A percentile compares a stretch with the other conserved stretches of the same genome.
These are phyloP conservation scores for Takifugu flavidus DNA, from an alignment of 2,113 vertebrate species.

Conservation along the genomic window DNA sequence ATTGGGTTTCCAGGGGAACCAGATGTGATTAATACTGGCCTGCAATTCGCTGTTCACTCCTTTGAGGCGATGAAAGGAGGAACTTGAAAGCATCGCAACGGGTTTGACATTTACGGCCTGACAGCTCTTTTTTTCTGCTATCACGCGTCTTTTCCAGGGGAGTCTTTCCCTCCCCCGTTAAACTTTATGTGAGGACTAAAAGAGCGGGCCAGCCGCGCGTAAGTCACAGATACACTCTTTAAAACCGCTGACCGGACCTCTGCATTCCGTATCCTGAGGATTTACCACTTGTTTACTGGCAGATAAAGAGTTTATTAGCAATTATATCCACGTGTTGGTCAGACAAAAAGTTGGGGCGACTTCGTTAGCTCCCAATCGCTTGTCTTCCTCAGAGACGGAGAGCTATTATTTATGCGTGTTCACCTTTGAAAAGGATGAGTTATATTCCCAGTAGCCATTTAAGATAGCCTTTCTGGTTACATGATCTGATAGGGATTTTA, in stretches of 20 bases:
- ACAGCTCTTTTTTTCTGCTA: conserved; percentile 5
- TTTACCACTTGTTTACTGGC: conserved; percentile 7
- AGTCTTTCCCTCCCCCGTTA: background rate
- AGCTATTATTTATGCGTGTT: background rate
- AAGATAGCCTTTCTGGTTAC: background rate
- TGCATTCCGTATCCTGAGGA: conserved; percentile 2
- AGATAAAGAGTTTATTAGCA: conserved; percentile 19
- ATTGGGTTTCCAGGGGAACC: too few species aligned
- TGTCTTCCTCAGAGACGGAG: background rate
- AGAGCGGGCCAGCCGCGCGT: background rate
- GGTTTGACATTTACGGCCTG: conserved; percentile 1
- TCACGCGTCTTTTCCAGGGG: background rate
- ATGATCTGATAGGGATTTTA: background rate
- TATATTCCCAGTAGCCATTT: background rate
- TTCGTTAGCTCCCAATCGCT: conserved; percentile 1
- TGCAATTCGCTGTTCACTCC: conserved; percentile 5
- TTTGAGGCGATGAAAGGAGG: conserved; percentile 24
- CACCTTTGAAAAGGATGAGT: conserved; percentile 2
- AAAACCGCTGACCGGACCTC: background rate
- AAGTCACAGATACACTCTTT: background rate
- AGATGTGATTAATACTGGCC: too few species aligned
- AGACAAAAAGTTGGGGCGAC: conserved; percentile 7
- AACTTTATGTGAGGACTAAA: conserved; percentile 14
- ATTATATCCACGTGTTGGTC: conserved; percentile 34
- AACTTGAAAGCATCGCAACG: conserved; percentile 19